A percentile compares a stretch with the other conserved stretches of the same genome.
These are phyloP conservation scores for Masnerella sp. DNA, from an alignment of 2,888 invertebrate genomes.

Conservation along the genomic window DNA sequence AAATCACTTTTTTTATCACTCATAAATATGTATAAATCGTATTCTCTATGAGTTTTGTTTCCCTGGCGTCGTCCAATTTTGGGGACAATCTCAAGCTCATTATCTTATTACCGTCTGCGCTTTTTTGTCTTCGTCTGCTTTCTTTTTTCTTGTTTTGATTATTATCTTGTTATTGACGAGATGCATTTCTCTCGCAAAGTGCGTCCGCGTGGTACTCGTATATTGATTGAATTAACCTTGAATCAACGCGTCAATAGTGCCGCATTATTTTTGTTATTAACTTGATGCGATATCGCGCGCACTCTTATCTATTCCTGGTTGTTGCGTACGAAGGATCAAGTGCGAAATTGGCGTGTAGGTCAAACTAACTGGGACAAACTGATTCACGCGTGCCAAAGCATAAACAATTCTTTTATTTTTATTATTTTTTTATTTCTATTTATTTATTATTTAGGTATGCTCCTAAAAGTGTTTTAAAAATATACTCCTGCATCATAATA, in stretches of 20 bases:
- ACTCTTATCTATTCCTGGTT: slow-evolving; percentile 39
- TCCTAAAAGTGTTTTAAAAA: neutral
- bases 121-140: neutral
- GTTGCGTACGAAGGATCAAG: slow-evolving; percentile 38
- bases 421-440: neutral
- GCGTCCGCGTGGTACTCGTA: neutral
- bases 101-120: neutral
- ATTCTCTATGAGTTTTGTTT: neutral
- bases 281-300: slow-evolving; percentile 8
- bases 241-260: slow-evolving; percentile 20
- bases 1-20: neutral
- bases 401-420: neutral
- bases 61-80: slow-evolving; percentile 3
- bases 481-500: too few relatives aligned
- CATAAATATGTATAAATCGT: slow-evolving; percentile 23
- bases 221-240: slow-evolving; percentile 40
- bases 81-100: neutral
- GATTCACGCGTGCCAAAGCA: slow-evolving; percentile 8
- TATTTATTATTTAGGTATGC: neutral
- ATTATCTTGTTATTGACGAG: neutral
- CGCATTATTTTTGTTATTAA: slow-evolving; percentile 40
- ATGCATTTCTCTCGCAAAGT: neutral
- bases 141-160: neutral
- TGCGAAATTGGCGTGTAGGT: slow-evolving; percentile 41
- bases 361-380: slow-evolving; percentile 33